Evolutionary conservation across 2,113 vertebrate genomes (phyloP).

Genomic region (Anguilla rostrata): DNA sequence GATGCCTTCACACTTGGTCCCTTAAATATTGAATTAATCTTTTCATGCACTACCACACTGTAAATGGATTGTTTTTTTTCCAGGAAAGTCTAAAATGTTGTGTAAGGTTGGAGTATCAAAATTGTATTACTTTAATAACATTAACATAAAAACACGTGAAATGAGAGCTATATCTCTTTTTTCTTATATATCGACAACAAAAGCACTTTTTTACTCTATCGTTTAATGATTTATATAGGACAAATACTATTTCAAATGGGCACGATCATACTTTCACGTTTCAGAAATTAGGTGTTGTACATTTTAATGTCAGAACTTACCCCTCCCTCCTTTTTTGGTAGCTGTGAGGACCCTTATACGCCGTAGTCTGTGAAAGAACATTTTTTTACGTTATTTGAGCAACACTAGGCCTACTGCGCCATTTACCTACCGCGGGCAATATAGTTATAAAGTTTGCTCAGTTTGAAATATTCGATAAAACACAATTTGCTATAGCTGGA

Average conservation of each 20-base stretch:
- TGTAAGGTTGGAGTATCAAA: too few relatives aligned
- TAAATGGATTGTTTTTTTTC: too few relatives aligned
- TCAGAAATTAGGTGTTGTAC: not conserved
- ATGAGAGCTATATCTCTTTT: not conserved
- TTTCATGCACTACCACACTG: too few relatives aligned
- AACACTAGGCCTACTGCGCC: not conserved
- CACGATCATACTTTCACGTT: too few relatives aligned
- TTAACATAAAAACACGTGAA: not conserved
- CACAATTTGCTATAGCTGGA: not conserved
- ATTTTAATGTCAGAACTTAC: constrained; percentile 38
- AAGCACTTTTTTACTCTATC: not conserved
- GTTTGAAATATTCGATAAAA: too few relatives aligned
- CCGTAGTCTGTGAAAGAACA: constrained; percentile 54
- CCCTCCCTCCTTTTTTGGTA: constrained; percentile 61
- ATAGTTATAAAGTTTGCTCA: not conserved
- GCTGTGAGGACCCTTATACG: constrained; percentile 53
- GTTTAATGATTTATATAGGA: not conserved
- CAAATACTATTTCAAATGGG: not conserved
- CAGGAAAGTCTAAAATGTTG: too few relatives aligned
- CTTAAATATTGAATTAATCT: too few relatives aligned
- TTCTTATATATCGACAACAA: not conserved
- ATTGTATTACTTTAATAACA: too few relatives aligned
- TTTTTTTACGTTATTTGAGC: not conserved
- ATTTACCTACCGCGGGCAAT: not conserved
- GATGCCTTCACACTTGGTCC: too few relatives aligned